Evolutionary conservation across 2,113 vertebrate genomes (phyloP), one percentile per base, ranked within the genome.

Genomic region (Albula glossodonta): DNA sequence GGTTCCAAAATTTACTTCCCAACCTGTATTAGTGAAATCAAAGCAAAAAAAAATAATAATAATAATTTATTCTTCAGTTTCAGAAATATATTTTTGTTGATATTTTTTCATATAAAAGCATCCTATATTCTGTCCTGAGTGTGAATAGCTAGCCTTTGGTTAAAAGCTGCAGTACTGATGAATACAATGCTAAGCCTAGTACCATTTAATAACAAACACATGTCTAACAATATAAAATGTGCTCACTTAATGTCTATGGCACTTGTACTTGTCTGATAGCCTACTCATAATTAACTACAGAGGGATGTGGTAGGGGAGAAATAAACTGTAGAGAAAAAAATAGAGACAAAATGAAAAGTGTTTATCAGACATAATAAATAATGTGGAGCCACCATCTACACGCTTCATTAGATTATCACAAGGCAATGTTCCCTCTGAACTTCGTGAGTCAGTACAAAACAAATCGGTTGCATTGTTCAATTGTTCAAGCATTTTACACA

Each of bases 321-420:
- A 41, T 41, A 41, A 1, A 41, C 31, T 41, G 31, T 41, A 41
- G 31, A 41, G 31, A 41, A 41, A 41, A 1, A 41, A 41, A 41
- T 41, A 41, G 31, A 41, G 31, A 41, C 31, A 41, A 41, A 41
- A 41, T 41, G 31, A 41, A 41, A 41, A 41, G 86, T 79, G 74
- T 86, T 86, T 83, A 86, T 90, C 86, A 88, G 74, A 83, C 77
- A 85, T 87, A 89, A 88, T 87, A 85, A 86, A 87, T 84, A 81
- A 81, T 12, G 82, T 83, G 83, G 82, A 89, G 70, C 80, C 70
- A 41, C 85, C 57, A 53, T 84, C 88, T 80, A 86, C 84, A 80
- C 52, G 53, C 56, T 80, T 87, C 87, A 87, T 88, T 89, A 3
- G 2, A 7, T 19, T 0, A 87, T 77, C 50, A 56, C 51, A 51